Conservation (phyloP, 2,888 invertebrate species). For the Eupeodes latifasciatus region DNA sequence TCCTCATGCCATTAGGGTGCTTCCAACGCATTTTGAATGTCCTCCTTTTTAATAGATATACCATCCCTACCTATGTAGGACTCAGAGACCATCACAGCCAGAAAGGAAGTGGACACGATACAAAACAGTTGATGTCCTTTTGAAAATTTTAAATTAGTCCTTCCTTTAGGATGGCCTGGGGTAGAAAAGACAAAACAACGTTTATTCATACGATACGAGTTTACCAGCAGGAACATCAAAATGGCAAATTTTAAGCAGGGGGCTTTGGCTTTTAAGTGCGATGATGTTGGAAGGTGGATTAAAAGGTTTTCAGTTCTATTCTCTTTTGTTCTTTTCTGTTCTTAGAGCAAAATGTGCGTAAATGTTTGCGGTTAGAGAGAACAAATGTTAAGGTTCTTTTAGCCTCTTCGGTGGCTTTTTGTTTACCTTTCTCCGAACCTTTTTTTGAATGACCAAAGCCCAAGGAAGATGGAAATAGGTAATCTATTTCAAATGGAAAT, state of each 20-base stretch:
- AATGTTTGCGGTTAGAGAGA: conserved; percentile 54
- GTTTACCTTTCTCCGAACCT: conserved; percentile 19
- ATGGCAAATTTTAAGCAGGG: background rate
- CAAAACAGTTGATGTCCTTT: conserved; percentile 52
- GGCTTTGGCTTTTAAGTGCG: background rate
- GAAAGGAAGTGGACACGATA: conserved; percentile 3
- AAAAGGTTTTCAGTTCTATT: conserved; percentile 17
- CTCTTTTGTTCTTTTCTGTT: no score
- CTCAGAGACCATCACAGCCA: background rate
- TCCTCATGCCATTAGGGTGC: background rate
- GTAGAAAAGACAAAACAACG: conserved; percentile 24
- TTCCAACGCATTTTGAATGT: conserved; percentile 31
- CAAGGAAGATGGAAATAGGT: conserved; percentile 16
- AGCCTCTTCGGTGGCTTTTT: conserved; percentile 13
- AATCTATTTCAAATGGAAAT: conserved; percentile 30
- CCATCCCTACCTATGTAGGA: no score
- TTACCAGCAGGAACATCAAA: background rate
- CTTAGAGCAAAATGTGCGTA: conserved; percentile 49
- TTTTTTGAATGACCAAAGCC: background rate
- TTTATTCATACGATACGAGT: background rate
- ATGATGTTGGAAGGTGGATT: conserved; percentile 45
- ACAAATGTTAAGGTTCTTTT: conserved; percentile 49
- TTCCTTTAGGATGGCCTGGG: conserved; percentile 1
- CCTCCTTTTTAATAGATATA: background rate
- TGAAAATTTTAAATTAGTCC: conserved; percentile 70